Conservation (phyloP, 2,888 invertebrate genomes). For the Matsumyia berberina region DNA sequence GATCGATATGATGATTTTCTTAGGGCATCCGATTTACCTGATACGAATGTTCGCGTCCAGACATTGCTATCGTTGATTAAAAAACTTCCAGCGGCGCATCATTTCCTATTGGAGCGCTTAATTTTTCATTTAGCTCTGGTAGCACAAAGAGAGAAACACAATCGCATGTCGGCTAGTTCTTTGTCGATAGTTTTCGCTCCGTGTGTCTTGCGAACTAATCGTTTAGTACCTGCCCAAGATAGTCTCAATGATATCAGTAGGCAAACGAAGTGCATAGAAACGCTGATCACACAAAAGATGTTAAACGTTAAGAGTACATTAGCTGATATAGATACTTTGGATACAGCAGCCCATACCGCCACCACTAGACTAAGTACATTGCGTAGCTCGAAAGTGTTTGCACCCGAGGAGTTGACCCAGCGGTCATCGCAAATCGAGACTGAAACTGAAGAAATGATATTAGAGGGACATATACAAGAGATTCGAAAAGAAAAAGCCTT, state of each 20-base stretch:
- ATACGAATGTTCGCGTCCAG: slow-evolving; percentile 92
- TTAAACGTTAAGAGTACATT: slow-evolving; percentile 92
- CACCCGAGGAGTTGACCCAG: slow-evolving; percentile 82
- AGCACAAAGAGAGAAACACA: slow-evolving; percentile 93
- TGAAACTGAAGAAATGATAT: slow-evolving; percentile 90
- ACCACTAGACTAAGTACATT: slow-evolving; percentile 91
- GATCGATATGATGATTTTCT: slow-evolving; percentile 98
- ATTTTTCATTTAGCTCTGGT: slow-evolving; percentile 97
- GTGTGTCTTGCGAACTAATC: slow-evolving; percentile 95
- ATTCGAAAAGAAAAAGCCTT: slow-evolving; percentile 93
- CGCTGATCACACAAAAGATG: slow-evolving; percentile 94
- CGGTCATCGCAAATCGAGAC: slow-evolving; percentile 82
- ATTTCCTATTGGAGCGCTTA: slow-evolving; percentile 94
- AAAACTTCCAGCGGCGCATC: slow-evolving; percentile 94
- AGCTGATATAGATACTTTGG: slow-evolving; percentile 95
- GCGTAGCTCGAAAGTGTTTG: slow-evolving; percentile 89
- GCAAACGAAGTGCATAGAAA: slow-evolving; percentile 95
- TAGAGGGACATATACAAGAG: slow-evolving; percentile 91
- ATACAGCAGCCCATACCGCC: slow-evolving; percentile 94
- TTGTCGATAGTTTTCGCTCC: slow-evolving; percentile 98
- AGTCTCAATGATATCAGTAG: slow-evolving; percentile 95
- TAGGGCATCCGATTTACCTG: slow-evolving; percentile 93
- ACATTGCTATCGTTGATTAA: slow-evolving; percentile 94
- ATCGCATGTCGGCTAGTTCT: slow-evolving; percentile 96
- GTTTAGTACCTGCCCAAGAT: slow-evolving; percentile 94